Percentiles rank a stretch among this genome's conserved stretches.
Evolutionary conservation across 2,797 vertebrate genomes (phyloP).

Genomic region (Helostoma temminkii): DNA sequence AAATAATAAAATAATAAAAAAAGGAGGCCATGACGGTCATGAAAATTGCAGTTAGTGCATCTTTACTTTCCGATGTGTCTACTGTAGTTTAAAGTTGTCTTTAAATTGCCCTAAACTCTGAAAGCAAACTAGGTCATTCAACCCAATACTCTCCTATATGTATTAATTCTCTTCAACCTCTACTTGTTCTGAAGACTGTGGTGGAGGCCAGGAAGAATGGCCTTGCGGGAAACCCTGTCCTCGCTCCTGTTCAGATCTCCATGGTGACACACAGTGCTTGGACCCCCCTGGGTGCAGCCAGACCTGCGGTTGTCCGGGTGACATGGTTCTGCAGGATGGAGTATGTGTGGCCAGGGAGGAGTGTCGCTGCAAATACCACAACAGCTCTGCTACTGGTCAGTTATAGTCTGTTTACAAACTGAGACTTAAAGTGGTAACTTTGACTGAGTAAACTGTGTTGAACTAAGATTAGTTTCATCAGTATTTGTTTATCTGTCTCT

Average conservation of each 20-base stretch:
- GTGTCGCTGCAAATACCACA: slow-evolving; percentile 89
- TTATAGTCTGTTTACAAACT: neutral
- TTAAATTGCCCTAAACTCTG: neutral
- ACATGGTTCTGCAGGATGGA: slow-evolving; percentile 87
- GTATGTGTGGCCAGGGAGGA: slow-evolving; percentile 80
- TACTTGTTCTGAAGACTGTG: slow-evolving; percentile 80
- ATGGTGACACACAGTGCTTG: slow-evolving; percentile 82
- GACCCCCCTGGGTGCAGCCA: slow-evolving; percentile 77
- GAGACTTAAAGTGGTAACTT: neutral
- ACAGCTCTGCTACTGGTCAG: slow-evolving; percentile 81
- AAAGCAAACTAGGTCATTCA: neutral
- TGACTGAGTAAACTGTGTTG: neutral
- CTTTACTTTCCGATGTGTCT: neutral
- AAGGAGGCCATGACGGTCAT: no score
- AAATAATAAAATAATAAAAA: no score
- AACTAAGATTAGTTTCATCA: neutral
- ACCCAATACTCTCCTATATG: neutral
- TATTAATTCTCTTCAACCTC: neutral
- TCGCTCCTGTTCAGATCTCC: slow-evolving; percentile 89
- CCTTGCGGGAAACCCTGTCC: slow-evolving; percentile 89
- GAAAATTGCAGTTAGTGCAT: no score
- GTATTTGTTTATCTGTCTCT: neutral
- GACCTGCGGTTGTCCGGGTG: slow-evolving; percentile 86
- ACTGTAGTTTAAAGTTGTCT: neutral
- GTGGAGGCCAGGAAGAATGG: slow-evolving; percentile 82